These are phyloP conservation scores for Poecilia velifera DNA, from an alignment of 2,797 vertebrate species.

Conservation along the genomic window DNA sequence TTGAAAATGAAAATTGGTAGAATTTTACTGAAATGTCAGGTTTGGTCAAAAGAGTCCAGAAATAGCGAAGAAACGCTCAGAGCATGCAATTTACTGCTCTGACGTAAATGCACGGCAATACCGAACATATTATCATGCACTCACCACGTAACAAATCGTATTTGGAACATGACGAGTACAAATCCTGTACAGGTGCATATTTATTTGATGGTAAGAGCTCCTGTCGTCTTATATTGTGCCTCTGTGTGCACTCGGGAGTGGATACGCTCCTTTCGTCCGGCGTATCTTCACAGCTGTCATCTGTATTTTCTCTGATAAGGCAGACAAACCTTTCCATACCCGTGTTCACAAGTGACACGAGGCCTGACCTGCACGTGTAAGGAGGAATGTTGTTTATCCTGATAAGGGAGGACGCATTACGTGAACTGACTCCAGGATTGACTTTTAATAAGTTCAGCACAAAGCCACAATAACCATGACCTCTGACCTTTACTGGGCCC, in stretches of 20 bases:
- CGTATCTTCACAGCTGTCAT: conserved; percentile 33
- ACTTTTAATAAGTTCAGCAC: conserved; percentile 33
- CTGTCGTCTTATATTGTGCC: conserved; percentile 12
- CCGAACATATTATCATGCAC: neutral
- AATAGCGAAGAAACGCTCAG: conserved; percentile 9
- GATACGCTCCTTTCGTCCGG: conserved; percentile 40
- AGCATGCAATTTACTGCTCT: neutral
- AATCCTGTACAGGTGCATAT: neutral
- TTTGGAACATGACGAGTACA: conserved; percentile 2
- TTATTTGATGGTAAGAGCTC: neutral
- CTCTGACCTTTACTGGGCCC: conserved; percentile 11
- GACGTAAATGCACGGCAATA: neutral
- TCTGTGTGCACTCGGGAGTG: conserved; percentile 21
- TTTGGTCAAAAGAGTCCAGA: neutral
- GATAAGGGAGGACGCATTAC: conserved; percentile 28
- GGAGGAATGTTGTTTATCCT: conserved; percentile 24
- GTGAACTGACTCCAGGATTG: conserved; percentile 25
- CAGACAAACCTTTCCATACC: conserved; percentile 36
- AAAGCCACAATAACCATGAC: conserved; percentile 31
- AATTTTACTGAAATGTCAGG: conserved; percentile 9
- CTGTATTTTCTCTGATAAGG: conserved; percentile 47
- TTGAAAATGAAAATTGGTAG: conserved; percentile 1
- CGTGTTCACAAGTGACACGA: conserved; percentile 37
- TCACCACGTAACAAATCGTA: neutral
- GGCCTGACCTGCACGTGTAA: conserved; percentile 32